Evolutionary conservation across 2,888 invertebrate genomes (phyloP), one percentile per base, ranked within the genome.

Genomic region (Azorinus chamasolen): DNA sequence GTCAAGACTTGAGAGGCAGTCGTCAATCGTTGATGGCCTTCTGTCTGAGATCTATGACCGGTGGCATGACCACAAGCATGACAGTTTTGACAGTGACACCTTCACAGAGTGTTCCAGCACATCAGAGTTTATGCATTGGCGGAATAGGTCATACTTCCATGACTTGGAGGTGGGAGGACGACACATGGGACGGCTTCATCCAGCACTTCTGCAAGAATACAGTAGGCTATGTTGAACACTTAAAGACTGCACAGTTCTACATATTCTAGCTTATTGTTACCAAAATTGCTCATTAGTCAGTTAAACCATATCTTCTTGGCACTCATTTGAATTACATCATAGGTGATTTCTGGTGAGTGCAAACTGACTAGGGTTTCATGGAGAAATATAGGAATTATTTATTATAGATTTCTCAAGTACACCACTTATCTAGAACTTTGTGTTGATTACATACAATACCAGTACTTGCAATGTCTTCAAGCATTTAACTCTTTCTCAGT

Each of bases 41-140:
- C 79, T 92, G 41, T 90, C 88, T 72, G 92, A 92, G 61, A 92
- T 92, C 50, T 92, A 92, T 62, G 91, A 92, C 69, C 88, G 90
- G 20, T 91, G 90, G 90, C 88, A 91, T 53, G 88, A 85, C 51
- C 78, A 83, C 12, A 78, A 83, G 25, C 82, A 89, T 64, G 90
- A 91, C 74, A 92, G 92, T 78, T 89, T 91, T 70, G 92, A 92
- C 79, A 92, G 92, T 59, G 92, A 92, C 77, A 92, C 92, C 0
- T 90, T 91, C 82, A 92, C 92, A 12, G 92, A 92, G 68, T 89
- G 89, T 69, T 92, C 92, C 24, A 90, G 91, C 61, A 91, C 91
- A 1, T 90, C 91, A 2, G 92, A 92, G 61, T 84, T 90, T 53
- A 83, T 88, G 55, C 87, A 84, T 54, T 83, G 83, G 74, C 50